These are phyloP conservation scores for Athalia rosae DNA, from an alignment of 2,888 invertebrate species.

Conservation along the genomic window DNA sequence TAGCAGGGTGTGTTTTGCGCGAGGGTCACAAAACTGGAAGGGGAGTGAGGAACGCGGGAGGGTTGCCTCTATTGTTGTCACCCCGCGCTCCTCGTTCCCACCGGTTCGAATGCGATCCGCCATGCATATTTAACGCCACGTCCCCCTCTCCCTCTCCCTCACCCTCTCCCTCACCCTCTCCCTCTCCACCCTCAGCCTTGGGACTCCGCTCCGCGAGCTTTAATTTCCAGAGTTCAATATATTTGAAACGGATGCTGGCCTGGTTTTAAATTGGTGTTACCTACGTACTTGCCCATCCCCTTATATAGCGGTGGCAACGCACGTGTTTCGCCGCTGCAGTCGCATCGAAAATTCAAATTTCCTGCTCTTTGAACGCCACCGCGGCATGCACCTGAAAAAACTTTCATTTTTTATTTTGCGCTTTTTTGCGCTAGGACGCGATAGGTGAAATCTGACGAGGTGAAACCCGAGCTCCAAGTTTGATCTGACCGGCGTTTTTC, in stretches of 20 bases:
- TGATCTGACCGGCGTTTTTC: too few species aligned
- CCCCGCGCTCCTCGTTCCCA: constrained; percentile 51
- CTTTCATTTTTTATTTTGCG: too few species aligned
- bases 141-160: constrained; percentile 50
- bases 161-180: constrained; percentile 35
- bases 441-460: too few species aligned
- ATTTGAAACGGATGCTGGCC: constrained; percentile 40
- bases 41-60: constrained; percentile 50
- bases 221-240: constrained; percentile 51
- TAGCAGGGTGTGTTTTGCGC: constrained; percentile 67
- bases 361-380: constrained; percentile 8
- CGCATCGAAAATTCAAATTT: constrained; percentile 37
- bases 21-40: constrained; percentile 56
- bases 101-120: constrained; percentile 54
- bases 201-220: constrained; percentile 47
- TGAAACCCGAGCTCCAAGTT: too few species aligned
- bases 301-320: not conserved
- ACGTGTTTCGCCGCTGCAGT: not conserved
- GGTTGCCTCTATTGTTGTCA: constrained; percentile 63
- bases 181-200: constrained; percentile 43
- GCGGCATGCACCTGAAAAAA: not conserved
- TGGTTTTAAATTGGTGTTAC: constrained; percentile 34
- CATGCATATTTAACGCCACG: constrained; percentile 67
- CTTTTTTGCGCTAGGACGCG: too few species aligned
- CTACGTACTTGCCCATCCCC: not conserved